Evolutionary conservation across 2,888 invertebrate genomes (phyloP).

Genomic region (Chorisops tibialis): DNA sequence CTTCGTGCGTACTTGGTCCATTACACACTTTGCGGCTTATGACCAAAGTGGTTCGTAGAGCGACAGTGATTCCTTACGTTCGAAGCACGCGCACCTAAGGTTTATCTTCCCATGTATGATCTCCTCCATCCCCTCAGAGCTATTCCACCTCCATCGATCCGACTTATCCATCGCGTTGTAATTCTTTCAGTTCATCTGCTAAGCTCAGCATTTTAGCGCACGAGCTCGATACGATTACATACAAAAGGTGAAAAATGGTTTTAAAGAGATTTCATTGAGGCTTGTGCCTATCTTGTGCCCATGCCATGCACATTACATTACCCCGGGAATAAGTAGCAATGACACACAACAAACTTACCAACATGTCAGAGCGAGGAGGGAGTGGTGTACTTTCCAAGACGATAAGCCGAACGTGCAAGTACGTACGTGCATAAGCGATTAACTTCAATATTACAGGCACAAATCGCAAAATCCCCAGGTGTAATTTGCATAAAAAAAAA

Average conservation of each 20-base stretch:
- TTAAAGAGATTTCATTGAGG: slow-evolving; percentile 17
- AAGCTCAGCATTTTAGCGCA: background rate
- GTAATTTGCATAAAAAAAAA: slow-evolving; percentile 17
- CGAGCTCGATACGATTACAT: slow-evolving; percentile 18
- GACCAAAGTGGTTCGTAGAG: too few species aligned
- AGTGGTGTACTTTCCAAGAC: background rate
- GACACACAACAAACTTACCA: background rate
- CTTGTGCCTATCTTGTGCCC: slow-evolving; percentile 16
- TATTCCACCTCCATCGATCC: too few species aligned
- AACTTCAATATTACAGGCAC: slow-evolving; percentile 3
- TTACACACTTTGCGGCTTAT: too few species aligned
- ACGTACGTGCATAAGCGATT: slow-evolving; percentile 16
- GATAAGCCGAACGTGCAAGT: slow-evolving; percentile 2
- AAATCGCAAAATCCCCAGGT: slow-evolving; percentile 8
- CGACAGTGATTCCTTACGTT: too few species aligned
- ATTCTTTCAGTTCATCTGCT: too few species aligned
- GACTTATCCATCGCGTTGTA: too few species aligned
- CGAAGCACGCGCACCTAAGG: too few species aligned
- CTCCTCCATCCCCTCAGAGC: too few species aligned
- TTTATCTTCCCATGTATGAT: too few species aligned
- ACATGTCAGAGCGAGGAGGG: background rate
- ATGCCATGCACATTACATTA: background rate
- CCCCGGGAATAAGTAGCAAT: background rate
- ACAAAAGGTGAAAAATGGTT: slow-evolving; percentile 16
- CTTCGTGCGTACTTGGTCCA: too few species aligned